A percentile compares a stretch with the other conserved stretches of the same genome.
These are phyloP conservation scores for Netelia inedita DNA, from an alignment of 2,888 invertebrate genomes.

Conservation along the genomic window DNA sequence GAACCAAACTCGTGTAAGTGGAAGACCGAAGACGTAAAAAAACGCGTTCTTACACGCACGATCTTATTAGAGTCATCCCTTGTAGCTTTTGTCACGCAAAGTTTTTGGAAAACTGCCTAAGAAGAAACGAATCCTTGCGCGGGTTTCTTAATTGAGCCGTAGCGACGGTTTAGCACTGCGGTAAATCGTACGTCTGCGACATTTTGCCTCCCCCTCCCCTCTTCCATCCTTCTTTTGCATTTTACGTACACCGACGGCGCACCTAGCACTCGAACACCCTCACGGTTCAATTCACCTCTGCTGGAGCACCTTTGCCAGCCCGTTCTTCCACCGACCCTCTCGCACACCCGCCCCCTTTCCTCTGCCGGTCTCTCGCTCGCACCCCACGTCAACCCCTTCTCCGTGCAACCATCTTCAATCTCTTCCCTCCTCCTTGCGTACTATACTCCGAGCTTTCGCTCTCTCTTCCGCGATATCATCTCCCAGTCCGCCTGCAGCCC, in stretches of 20 bases:
- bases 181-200: conserved; percentile 79
- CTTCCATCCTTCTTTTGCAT: conserved; percentile 52
- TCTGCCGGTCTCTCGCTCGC: conserved; percentile 54
- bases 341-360: conserved; percentile 54
- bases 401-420: conserved; percentile 21
- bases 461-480: conserved; percentile 44
- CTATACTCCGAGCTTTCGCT: conserved; percentile 42
- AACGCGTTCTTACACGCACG: too few species aligned
- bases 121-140: background rate
- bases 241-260: conserved; percentile 25
- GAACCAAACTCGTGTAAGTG: too few species aligned
- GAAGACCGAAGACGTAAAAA: too few species aligned
- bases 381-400: conserved; percentile 24
- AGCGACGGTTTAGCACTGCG: conserved; percentile 80
- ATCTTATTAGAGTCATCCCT: too few species aligned
- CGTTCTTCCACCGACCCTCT: conserved; percentile 73
- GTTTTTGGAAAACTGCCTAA: background rate
- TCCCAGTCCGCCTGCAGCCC: conserved; percentile 54
- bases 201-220: conserved; percentile 70
- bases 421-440: conserved; percentile 23
- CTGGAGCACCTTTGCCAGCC: conserved; percentile 67
- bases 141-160: conserved; percentile 69
- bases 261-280: conserved; percentile 29
- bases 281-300: conserved; percentile 54
- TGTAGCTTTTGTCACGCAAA: background rate